Base-by-base conservation (phyloP, 2,797 vertebrate genomes). In the Cyprinodon diabolis region DNA sequence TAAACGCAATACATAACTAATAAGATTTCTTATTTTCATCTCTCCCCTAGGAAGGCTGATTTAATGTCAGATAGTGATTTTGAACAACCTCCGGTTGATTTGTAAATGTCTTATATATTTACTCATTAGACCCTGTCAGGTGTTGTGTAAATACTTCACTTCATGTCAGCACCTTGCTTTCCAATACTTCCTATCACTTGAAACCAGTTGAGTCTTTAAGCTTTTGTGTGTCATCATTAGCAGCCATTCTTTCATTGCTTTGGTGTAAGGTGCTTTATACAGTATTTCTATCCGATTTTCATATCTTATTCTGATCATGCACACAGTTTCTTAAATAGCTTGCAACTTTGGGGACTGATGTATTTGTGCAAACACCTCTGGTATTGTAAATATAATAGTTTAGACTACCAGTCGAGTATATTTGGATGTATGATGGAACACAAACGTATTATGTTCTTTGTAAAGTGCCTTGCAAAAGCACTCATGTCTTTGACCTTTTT, bases 271-370 rank as follows among this genome's bases (percentile, higher is more conserved):
- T 49, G 51, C 51, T 52, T 52, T 52, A 21, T 15, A 19, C 21
- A 7, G 17, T 52, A 4, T 52, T 6, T 19, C 17, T 52, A 52
- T 3, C 48, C 6, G 13, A 15, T 49, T 49, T 49, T 49, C 12
- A 30, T 30, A 30, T 30, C 2, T 30, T 30, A 30, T 30, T 30
- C 30, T 30, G 30, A 30, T 30, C 9, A 14, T 13, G 62, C 69
- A 72, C 68, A 73, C 69, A 74, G 66, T 43, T 63, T 23, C 78
- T 79, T 81, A 76, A 78, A 81, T 58, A 70, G 56, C 52, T 81
- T 62, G 78, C 57, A 71, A 69, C 77, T 79, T 76, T 23, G 63
- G 72, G 77, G 80, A 74, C 69, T 74, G 70, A 87, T 87, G 86
- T 83, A 85, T 89, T 87, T 70, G 68, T 63, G 56, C 57, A 75